A percentile compares a stretch with the other conserved stretches of the same genome.
Conservation (phyloP, 2,797 vertebrate species). For the Hoplostethus atlanticus region DNA sequence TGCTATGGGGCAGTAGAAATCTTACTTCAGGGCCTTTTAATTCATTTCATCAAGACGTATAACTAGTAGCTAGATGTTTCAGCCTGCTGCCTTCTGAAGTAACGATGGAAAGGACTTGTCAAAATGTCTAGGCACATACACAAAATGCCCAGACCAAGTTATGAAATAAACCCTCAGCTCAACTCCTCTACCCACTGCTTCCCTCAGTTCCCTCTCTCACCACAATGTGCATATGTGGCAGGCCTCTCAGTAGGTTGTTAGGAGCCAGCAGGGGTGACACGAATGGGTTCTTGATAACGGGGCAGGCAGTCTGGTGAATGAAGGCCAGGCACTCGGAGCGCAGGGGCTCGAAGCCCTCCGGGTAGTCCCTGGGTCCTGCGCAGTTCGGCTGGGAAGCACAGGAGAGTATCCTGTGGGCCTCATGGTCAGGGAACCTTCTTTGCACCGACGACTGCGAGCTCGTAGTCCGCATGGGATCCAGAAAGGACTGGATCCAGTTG, state of each 20-base stretch:
- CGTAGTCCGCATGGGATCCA: slow-evolving; percentile 70
- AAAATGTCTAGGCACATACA: no score
- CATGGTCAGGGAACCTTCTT: not conserved
- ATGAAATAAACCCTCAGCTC: no score
- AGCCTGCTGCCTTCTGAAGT: no score
- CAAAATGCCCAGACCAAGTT: no score
- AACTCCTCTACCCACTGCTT: not conserved
- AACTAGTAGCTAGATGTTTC: no score
- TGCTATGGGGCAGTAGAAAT: no score
- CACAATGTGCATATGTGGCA: slow-evolving; percentile 91
- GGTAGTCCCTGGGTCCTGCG: slow-evolving; percentile 71
- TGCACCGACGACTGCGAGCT: not conserved
- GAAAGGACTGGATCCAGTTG: slow-evolving; percentile 88
- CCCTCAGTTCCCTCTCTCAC: slow-evolving; percentile 75
- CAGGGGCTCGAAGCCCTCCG: slow-evolving; percentile 87
- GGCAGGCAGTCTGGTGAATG: slow-evolving; percentile 75
- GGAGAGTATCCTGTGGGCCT: not conserved
- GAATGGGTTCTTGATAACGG: slow-evolving; percentile 90
- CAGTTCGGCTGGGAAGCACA: not conserved
- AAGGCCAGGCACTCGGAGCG: slow-evolving; percentile 80
- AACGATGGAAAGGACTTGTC: no score
- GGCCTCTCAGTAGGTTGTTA: slow-evolving; percentile 82
- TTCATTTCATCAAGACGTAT: no score
- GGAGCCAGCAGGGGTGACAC: slow-evolving; percentile 91
- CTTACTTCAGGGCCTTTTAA: no score